Conservation (phyloP, 2,113 vertebrate species). For the Actenoides lindsayi region DNA sequence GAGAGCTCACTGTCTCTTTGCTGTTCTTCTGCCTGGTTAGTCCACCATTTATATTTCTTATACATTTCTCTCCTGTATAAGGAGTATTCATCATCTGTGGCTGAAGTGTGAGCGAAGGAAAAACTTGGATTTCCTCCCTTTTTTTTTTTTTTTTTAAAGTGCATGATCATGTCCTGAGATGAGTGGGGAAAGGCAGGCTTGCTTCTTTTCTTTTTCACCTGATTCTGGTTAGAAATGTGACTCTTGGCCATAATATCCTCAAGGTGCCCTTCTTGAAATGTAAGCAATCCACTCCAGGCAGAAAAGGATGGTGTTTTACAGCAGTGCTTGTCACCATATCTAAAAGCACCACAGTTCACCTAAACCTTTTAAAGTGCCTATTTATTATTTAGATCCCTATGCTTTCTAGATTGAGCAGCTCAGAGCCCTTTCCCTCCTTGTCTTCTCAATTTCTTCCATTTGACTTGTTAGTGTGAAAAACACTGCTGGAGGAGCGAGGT, state of each 20-base stretch:
- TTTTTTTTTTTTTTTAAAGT: not conserved
- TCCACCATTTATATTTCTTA: not conserved
- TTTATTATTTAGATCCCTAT: constrained; percentile 1
- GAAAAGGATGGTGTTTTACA: not conserved
- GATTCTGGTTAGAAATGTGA: not conserved
- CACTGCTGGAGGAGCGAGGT: not conserved
- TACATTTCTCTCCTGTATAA: not conserved
- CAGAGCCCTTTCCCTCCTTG: not conserved
- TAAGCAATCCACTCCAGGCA: not conserved
- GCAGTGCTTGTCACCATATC: not conserved
- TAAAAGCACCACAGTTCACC: not conserved
- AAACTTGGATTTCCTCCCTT: not conserved
- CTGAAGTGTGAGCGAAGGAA: not conserved
- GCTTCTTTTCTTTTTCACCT: not conserved
- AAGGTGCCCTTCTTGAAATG: not conserved
- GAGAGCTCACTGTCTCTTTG: not conserved
- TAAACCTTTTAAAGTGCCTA: not conserved
- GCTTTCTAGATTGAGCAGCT: not conserved
- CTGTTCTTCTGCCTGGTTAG: not conserved
- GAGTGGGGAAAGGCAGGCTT: not conserved
- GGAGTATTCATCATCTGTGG: not conserved
- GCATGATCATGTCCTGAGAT: not conserved
- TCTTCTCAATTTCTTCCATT: not conserved
- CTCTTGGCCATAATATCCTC: not conserved
- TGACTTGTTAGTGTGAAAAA: not conserved